Percentiles rank a stretch among this genome's conserved stretches.
Conservation (phyloP, 64 coral and sea anemone species). For the Pocillopora damicornis region DNA sequence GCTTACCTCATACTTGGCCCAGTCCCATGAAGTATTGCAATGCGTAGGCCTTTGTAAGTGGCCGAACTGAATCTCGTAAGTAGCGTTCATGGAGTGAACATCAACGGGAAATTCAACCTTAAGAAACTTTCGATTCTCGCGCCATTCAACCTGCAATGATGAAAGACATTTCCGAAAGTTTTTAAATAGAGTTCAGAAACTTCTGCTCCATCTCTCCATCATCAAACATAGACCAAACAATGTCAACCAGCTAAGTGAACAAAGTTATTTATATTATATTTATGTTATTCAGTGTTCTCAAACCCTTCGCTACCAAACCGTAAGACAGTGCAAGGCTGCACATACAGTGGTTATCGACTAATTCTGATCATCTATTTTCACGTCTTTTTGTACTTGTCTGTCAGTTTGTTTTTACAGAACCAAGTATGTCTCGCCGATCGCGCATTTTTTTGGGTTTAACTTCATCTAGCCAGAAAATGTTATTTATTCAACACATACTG, state of each 20-base stretch:
- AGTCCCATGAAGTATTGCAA: constrained; percentile 96
- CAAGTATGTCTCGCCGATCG: no score
- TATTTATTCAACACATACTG: not conserved
- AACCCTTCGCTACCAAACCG: no score
- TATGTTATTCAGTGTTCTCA: no score
- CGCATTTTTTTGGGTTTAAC: not conserved
- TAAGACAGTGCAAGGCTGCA: no score
- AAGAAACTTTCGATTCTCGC: constrained; percentile 92
- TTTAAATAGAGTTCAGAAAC: not conserved
- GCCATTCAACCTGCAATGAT: constrained; percentile 82
- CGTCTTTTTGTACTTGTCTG: no score
- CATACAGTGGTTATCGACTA: no score
- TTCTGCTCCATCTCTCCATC: no score
- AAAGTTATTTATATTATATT: no score
- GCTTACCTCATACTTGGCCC: constrained; percentile 93
- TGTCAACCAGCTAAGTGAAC: no score
- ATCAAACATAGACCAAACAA: no score
- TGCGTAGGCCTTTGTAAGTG: constrained; percentile 94
- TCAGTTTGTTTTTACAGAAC: no score
- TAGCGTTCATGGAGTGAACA: constrained; percentile 84
- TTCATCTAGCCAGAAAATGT: not conserved
- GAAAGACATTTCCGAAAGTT: not conserved
- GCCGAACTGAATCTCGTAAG: constrained; percentile 97
- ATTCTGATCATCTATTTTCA: no score
- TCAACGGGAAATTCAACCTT: constrained; percentile 96